Conservation (phyloP, 2,113 vertebrate genomes). For the Spea multiplicata region DNA sequence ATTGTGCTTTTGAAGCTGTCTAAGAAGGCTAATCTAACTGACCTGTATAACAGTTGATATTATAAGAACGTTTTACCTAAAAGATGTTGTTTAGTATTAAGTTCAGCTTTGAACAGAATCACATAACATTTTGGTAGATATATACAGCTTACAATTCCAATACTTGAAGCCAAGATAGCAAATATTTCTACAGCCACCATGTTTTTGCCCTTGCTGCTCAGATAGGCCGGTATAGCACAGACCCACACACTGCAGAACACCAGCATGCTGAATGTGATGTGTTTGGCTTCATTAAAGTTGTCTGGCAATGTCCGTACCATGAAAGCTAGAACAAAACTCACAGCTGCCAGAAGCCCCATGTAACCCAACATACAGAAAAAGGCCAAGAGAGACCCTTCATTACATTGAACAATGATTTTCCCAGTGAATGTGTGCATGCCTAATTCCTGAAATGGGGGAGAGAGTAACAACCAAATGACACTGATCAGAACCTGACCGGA, state of each 20-base stretch:
- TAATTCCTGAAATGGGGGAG: conserved; percentile 39
- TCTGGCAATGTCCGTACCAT: conserved; percentile 41
- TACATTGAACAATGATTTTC: conserved; percentile 41
- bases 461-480: conserved; percentile 28
- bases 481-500: conserved; percentile 29
- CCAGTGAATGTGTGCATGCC: conserved; percentile 1
- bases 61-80: background rate
- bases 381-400: conserved; percentile 27
- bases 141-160: too few relatives aligned
- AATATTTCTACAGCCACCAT: too few relatives aligned
- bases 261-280: conserved; percentile 49
- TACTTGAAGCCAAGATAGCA: too few relatives aligned
- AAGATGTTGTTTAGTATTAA: too few relatives aligned
- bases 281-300: conserved; percentile 47
- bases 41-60: too few relatives aligned
- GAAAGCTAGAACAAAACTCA: conserved; percentile 23
- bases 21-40: too few relatives aligned
- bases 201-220: too few relatives aligned
- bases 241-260: background rate
- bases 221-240: too few relatives aligned
- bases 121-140: too few relatives aligned
- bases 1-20: too few relatives aligned
- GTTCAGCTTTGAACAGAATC: too few relatives aligned
- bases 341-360: conserved; percentile 32
- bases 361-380: conserved; percentile 38